These are phyloP conservation scores for Microcebus griseorufus DNA, from an alignment of 2,113 vertebrate genomes.

Conservation along the genomic window DNA sequence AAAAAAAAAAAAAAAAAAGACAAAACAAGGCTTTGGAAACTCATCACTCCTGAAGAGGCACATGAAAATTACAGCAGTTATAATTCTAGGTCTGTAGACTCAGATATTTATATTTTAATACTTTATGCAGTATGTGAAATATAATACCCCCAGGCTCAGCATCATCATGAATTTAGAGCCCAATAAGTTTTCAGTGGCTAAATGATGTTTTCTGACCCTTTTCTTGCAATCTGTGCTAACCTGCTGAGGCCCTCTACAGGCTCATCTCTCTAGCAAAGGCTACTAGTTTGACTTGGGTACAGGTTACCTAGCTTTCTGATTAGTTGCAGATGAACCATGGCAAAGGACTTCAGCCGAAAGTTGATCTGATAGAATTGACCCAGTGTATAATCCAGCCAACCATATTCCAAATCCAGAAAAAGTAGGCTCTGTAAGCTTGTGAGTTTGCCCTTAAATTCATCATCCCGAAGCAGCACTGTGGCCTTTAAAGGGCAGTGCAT, in stretches of 20 bases:
- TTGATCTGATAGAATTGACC: not conserved
- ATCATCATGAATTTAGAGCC: not conserved
- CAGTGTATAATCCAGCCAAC: not conserved
- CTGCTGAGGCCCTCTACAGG: not conserved
- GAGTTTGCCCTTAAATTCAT: not conserved
- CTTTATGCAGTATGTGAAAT: not conserved
- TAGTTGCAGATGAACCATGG: not conserved
- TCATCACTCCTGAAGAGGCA: not conserved
- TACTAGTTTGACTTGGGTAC: not conserved
- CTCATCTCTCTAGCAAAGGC: not conserved
- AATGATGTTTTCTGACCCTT: not conserved
- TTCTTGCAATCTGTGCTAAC: not conserved
- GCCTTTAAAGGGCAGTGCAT: not conserved
- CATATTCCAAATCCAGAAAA: not conserved
- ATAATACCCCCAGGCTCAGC: not conserved
- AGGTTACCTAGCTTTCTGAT: not conserved
- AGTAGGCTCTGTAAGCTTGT: not conserved
- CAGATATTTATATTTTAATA: slow-evolving; percentile 28
- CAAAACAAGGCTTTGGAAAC: slow-evolving; percentile 11
- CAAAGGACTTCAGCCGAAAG: not conserved
- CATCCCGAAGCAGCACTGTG: not conserved
- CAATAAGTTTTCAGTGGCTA: not conserved
- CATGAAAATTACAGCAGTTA: not conserved
- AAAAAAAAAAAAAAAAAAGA: not conserved
- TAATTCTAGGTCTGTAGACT: not conserved